Evolutionary conservation across 1,140 invertebrate species (phyloP), one percentile per base, ranked within the genome.

Genomic region (Parasteatoda tepidariorum): DNA sequence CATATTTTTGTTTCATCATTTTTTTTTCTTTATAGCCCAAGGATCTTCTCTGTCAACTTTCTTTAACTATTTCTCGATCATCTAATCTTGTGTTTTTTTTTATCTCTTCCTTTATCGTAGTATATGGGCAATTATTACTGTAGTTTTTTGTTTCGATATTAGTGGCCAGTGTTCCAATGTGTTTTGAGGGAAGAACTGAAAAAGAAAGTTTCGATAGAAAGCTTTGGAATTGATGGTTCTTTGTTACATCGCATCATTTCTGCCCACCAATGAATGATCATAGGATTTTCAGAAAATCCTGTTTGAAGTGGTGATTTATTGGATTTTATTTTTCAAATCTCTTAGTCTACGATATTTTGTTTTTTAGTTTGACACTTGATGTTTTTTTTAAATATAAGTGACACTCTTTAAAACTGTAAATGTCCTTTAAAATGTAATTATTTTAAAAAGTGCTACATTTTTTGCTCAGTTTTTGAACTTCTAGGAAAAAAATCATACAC

Each of bases 51-150:
- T 61, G 57, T 28, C 71, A 61, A 74, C 71, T 74, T 74, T 74
- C 71, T 74, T 48, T 61, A 74, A 74, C 71, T 61, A 61, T 74
- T 74, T 74, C 38, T 71, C 61, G 22, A 26, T 34, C 9, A 26
- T 48, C 38, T 31, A 55, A 30, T 57, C 48, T 71, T 31, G n/a
- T 74, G 30, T 4, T 61, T 61, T 18, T 28, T 74, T 61, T 18
- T 34, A 61, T 55, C 18, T 15, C 7, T 13, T 48, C n/a, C 55
- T n/a, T 55, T 15, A 28, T 71, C n/a, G 55, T n/a, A 59, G 71
- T 74, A 74, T 55, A 34, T 38, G 31, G 31, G 55, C 71, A 74
- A 74, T 74, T 74, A 74, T 74, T 74, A 74, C 61, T 34, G 6
- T 26, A 33, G 3, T 61, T 38, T 11, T 41, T 61, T 61, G 33